Percentiles rank a stretch among this genome's conserved stretches.
These are phyloP conservation scores for Perithous albicinctus DNA, from an alignment of 2,888 invertebrate genomes.

Conservation along the genomic window DNA sequence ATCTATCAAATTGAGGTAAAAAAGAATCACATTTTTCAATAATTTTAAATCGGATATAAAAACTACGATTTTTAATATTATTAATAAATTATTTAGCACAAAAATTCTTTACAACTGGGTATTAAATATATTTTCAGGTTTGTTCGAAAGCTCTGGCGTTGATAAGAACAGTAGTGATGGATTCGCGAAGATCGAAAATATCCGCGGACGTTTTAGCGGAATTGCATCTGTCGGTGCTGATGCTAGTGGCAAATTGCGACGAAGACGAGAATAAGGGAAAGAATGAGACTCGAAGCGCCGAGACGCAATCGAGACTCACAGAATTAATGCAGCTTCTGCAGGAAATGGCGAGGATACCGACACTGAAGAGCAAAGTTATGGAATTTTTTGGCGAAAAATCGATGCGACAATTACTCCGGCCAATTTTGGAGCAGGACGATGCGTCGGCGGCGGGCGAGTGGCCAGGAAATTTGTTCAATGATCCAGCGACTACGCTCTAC, in stretches of 20 bases:
- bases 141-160: conserved; percentile 84
- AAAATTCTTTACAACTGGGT: neutral
- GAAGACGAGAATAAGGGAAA: conserved; percentile 77
- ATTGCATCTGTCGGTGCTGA: conserved; percentile 84
- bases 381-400: conserved; percentile 82
- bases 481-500: conserved; percentile 84
- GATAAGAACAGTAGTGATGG: conserved; percentile 83
- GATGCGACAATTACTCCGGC: conserved; percentile 83
- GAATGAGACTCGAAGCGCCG: conserved; percentile 71
- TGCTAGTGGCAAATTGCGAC: conserved; percentile 81
- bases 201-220: conserved; percentile 80
- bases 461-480: conserved; percentile 78
- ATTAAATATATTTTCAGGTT: conserved; percentile 72
- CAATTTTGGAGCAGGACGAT: conserved; percentile 80
- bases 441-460: conserved; percentile 72
- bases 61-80: too few relatives aligned
- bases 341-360: conserved; percentile 82
- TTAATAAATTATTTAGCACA: neutral
- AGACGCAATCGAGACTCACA: conserved; percentile 83
- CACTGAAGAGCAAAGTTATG: conserved; percentile 82
- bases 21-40: too few relatives aligned
- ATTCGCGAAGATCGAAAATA: conserved; percentile 76
- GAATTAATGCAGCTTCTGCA: conserved; percentile 85
- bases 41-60: too few relatives aligned
- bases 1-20: too few relatives aligned